Conservation (phyloP, 2,888 invertebrate species). For the Corbicula japonica region DNA sequence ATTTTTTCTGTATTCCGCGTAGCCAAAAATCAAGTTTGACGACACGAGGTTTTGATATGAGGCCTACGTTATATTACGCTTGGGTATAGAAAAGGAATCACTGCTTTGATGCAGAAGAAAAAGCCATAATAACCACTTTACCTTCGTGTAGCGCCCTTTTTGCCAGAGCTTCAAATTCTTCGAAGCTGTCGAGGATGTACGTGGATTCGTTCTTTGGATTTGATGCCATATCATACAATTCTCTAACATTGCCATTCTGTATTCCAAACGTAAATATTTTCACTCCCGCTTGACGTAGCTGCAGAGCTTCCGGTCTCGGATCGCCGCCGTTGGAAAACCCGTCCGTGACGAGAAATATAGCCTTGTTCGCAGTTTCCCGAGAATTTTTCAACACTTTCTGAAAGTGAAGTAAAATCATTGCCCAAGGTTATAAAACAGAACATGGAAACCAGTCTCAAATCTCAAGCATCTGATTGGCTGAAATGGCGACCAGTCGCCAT, state of each 20-base stretch:
- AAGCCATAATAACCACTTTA: too few species aligned
- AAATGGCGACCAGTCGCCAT: too few species aligned
- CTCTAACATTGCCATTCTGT: constrained; percentile 89
- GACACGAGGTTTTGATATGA: too few species aligned
- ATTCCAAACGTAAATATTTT: constrained; percentile 89
- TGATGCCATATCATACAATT: constrained; percentile 90
- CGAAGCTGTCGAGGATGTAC: constrained; percentile 90
- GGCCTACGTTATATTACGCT: too few species aligned
- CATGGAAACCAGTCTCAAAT: too few species aligned
- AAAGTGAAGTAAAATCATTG: constrained; percentile 1
- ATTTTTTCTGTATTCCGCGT: too few species aligned
- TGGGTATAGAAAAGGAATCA: too few species aligned
- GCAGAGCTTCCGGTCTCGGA: constrained; percentile 89
- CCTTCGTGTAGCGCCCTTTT: constrained; percentile 90
- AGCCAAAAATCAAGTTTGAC: too few species aligned
- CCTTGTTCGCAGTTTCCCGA: constrained; percentile 87
- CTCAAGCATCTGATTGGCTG: too few species aligned
- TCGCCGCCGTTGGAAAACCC: constrained; percentile 91
- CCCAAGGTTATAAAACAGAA: too few species aligned
- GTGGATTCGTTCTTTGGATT: constrained; percentile 90
- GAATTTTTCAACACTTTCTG: constrained; percentile 84
- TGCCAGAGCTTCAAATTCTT: constrained; percentile 91
- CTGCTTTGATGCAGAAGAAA: too few species aligned
- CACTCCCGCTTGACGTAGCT: constrained; percentile 87
- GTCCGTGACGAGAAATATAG: constrained; percentile 91